Conservation (phyloP, 2,113 vertebrate species). For the Cichladusa arquata region DNA sequence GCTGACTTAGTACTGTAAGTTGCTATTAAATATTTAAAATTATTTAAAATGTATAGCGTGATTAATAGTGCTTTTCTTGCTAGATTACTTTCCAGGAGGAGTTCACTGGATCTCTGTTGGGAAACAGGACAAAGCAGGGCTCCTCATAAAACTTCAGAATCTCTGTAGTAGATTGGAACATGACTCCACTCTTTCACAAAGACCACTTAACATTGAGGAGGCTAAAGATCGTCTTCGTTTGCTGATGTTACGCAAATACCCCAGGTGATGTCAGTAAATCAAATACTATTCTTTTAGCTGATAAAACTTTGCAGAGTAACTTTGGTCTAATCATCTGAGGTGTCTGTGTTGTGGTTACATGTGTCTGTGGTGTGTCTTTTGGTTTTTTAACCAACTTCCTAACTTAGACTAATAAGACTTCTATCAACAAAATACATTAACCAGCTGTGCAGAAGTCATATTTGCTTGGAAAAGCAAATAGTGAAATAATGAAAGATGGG, state of each 20-base stretch:
- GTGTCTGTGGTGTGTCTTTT: not conserved
- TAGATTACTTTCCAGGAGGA: constrained; percentile 90
- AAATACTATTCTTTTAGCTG: not conserved
- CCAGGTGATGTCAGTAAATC: constrained; percentile 73
- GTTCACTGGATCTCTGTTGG: constrained; percentile 94
- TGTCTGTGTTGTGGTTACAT: not conserved
- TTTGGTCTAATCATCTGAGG: not conserved
- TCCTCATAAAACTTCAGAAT: constrained; percentile 92
- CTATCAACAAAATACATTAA: not conserved
- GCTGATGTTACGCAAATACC: constrained; percentile 84
- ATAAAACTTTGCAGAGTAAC: not conserved
- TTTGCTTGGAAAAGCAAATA: not conserved
- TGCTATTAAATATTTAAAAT: not conserved
- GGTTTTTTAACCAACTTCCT: not conserved
- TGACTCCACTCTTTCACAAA: constrained; percentile 74
- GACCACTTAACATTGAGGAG: constrained; percentile 89
- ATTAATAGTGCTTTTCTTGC: not conserved
- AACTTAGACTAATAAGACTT: not conserved
- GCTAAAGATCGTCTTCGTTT: constrained; percentile 92
- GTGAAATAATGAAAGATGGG: not conserved
- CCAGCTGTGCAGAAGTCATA: not conserved
- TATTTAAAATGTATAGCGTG: not conserved
- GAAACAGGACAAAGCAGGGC: constrained; percentile 89
- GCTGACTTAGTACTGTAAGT: not conserved
- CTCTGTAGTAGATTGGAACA: constrained; percentile 90